Percentiles rank a stretch among this genome's conserved stretches.
These are phyloP conservation scores for Callitettix versicolor DNA, from an alignment of 1,140 invertebrate genomes.

Conservation along the genomic window DNA sequence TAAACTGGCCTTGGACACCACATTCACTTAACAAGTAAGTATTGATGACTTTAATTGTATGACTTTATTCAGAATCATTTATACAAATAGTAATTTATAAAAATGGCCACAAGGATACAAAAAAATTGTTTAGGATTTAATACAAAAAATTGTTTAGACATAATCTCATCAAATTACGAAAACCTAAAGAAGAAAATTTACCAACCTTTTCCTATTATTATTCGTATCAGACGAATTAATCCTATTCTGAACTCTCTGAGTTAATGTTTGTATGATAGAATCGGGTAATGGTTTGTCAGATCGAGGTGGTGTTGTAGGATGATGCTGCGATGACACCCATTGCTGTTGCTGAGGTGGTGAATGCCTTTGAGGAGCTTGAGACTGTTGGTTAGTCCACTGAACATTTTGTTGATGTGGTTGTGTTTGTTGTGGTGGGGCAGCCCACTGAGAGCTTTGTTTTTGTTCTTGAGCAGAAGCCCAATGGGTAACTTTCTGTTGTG, in stretches of 20 bases:
- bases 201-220: slow-evolving; percentile 28
- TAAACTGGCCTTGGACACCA: too few relatives aligned
- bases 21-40: too few relatives aligned
- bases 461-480: not conserved
- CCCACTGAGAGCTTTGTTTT: not conserved
- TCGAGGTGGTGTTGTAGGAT: slow-evolving; percentile 6
- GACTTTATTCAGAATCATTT: too few relatives aligned
- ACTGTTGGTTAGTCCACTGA: too few relatives aligned
- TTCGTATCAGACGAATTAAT: slow-evolving; percentile 16
- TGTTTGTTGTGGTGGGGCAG: not conserved
- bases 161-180: too few relatives aligned
- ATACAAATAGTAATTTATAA: not conserved
- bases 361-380: not conserved
- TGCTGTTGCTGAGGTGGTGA: not conserved
- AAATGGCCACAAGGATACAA: slow-evolving; percentile 6
- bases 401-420: slow-evolving; percentile 1
- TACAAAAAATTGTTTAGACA: too few relatives aligned
- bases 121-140: too few relatives aligned
- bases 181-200: not conserved
- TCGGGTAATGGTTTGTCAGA: slow-evolving; percentile 50
- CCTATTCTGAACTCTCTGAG: slow-evolving; percentile 56
- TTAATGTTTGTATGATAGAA: slow-evolving; percentile 58
- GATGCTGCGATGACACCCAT: not conserved
- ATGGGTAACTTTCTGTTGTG: slow-evolving; percentile 4
- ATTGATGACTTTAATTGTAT: too few relatives aligned